Conservation (phyloP, 2,888 invertebrate species). For the Sepiola atlantica region DNA sequence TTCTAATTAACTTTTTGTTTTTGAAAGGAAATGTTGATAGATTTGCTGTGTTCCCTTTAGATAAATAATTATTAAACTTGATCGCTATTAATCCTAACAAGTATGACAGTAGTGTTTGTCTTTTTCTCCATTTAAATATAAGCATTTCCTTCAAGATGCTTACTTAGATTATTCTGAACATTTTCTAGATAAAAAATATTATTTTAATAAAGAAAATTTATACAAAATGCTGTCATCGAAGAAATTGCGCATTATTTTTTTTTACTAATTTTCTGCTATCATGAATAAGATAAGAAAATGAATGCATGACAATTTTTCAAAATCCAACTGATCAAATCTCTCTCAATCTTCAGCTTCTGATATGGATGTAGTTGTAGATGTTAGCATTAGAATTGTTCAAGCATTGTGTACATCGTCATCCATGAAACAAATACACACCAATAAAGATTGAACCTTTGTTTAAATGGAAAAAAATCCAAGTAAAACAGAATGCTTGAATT, state of each 20-base stretch:
- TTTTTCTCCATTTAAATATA: background rate
- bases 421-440: constrained; percentile 11
- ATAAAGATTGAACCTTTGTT: background rate
- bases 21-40: background rate
- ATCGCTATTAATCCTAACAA: too few relatives aligned
- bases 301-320: background rate
- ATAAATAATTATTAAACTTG: background rate
- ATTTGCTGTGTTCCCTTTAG: background rate
- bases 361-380: constrained; percentile 32
- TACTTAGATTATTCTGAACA: background rate
- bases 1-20: background rate
- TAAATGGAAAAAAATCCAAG: background rate
- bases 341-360: constrained; percentile 32
- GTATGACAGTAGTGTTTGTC: background rate
- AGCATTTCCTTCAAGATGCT: background rate
- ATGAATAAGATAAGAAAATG: background rate
- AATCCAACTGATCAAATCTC: background rate
- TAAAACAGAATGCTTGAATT: background rate
- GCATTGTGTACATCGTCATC: background rate
- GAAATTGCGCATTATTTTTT: background rate
- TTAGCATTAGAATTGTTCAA: constrained; percentile 19
- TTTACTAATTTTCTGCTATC: background rate
- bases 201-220: background rate
- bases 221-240: background rate
- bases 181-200: background rate